Base-by-base conservation (phyloP, 2,797 vertebrate genomes). In the Schizopygopsis malacanthus region DNA sequence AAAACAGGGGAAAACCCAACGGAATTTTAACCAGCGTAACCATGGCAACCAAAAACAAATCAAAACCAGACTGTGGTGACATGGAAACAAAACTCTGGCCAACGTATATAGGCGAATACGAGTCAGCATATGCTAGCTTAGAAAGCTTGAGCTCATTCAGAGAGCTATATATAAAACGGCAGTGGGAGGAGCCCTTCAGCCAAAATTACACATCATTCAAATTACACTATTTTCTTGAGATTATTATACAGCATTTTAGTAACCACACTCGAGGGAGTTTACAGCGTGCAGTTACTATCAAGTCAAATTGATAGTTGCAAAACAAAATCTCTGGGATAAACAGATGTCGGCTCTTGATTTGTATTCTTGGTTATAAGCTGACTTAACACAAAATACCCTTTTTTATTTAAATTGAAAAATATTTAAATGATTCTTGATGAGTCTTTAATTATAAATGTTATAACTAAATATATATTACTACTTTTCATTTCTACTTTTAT, bases 71-170 rank as follows among this genome's bases (percentile, higher is more conserved):
- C 86, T 79, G 81, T n/a, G 75, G 47, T 73, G 81, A 77, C 70
- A 89, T 90, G 90, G 88, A 88, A 89, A 89, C 87, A 73, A 85
- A 87, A 86, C 75, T 70, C 70, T 79, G 69, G 43, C 73, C 70
- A 47, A 71, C 12, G 12, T 63, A 79, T 54, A 82, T 86, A 54
- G 65, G 67, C 65, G 50, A 65, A 79, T 63, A 86, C 70, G 37
- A 83, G 84, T 69, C 75, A 70, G 71, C 81, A 70, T 79, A 82
- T 84, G 85, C 4, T 83, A 72, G n/a, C 59, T 72, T 18, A 82
- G 50, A 75, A 82, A 70, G 12, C 78, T 2, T 25, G 80, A 72
- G 70, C 65, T 90, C 54, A 54, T 78, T 82, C 61, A 69, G 69
- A 52, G 76, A 56, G 65, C 65, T 47, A 33, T 85, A 71, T 79